These are phyloP conservation scores for Sialis fuliginosa DNA, from an alignment of 2,888 invertebrate genomes.

Conservation along the genomic window DNA sequence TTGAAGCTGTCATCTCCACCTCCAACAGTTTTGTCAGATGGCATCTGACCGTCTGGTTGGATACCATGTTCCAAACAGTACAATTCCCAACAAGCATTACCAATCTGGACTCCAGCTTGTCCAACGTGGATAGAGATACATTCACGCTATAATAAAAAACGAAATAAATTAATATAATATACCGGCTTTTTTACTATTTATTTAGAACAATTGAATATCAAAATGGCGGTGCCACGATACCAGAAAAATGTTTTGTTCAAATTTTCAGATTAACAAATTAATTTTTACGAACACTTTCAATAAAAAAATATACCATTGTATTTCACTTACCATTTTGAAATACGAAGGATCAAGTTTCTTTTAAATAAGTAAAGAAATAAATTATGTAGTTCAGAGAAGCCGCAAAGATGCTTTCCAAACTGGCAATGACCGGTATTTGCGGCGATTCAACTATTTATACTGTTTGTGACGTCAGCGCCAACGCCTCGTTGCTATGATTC, in stretches of 20 bases:
- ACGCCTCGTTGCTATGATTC: slow-evolving; percentile 25
- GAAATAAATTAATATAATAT: slow-evolving; percentile 3
- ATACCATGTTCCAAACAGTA: slow-evolving; percentile 81
- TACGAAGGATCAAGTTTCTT: slow-evolving; percentile 11
- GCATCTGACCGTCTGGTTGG: slow-evolving; percentile 89
- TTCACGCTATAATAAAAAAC: slow-evolving; percentile 40
- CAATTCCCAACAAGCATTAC: slow-evolving; percentile 79
- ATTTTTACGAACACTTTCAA: neutral
- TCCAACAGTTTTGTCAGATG: slow-evolving; percentile 79
- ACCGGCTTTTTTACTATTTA: neutral
- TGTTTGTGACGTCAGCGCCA: slow-evolving; percentile 27
- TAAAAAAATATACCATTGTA: neutral
- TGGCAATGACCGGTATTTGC: slow-evolving; percentile 32
- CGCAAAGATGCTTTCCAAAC: slow-evolving; percentile 54
- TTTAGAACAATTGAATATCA: slow-evolving; percentile 2
- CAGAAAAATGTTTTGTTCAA: slow-evolving; percentile 7
- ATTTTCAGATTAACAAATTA: neutral
- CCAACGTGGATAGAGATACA: slow-evolving; percentile 65
- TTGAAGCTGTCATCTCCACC: slow-evolving; percentile 90
- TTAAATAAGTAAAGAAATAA: slow-evolving; percentile 12
- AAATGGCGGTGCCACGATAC: slow-evolving; percentile 8
- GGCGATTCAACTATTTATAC: slow-evolving; percentile 38
- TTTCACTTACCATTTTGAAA: slow-evolving; percentile 19
- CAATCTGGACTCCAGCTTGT: slow-evolving; percentile 76
- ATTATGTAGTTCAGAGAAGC: slow-evolving; percentile 35